These are phyloP conservation scores for Eupithecia vulgata DNA, from an alignment of 2,888 invertebrate species.

Conservation along the genomic window DNA sequence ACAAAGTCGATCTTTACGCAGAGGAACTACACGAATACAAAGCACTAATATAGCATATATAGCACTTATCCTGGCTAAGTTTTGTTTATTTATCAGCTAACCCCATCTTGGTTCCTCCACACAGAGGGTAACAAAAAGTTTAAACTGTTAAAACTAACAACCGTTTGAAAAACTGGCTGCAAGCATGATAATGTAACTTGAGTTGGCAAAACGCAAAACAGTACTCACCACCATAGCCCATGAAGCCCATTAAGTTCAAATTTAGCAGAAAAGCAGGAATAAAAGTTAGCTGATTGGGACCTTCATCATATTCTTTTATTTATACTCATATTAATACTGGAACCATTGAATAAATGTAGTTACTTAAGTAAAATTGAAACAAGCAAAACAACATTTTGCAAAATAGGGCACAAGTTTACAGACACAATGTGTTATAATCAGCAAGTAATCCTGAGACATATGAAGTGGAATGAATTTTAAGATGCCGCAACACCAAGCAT, in stretches of 20 bases:
- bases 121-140: no score
- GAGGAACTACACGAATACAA: no score
- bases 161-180: no score
- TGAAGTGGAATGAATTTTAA: not conserved
- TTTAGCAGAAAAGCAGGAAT: slow-evolving; percentile 8
- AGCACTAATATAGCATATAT: no score
- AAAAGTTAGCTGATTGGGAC: not conserved
- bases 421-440: not conserved
- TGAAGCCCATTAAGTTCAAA: not conserved
- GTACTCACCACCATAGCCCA: not conserved
- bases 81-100: no score
- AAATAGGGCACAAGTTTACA: not conserved
- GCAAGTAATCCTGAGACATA: not conserved
- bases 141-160: no score
- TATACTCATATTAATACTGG: not conserved
- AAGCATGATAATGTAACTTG: not conserved
- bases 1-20: no score
- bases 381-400: not conserved
- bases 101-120: no score
- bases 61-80: no score
- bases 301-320: not conserved
- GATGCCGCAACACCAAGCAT: not conserved
- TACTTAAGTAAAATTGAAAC: not conserved
- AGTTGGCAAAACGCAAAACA: not conserved
- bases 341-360: not conserved